Conservation (phyloP, 2,888 invertebrate species). For the Meteorus colon region DNA sequence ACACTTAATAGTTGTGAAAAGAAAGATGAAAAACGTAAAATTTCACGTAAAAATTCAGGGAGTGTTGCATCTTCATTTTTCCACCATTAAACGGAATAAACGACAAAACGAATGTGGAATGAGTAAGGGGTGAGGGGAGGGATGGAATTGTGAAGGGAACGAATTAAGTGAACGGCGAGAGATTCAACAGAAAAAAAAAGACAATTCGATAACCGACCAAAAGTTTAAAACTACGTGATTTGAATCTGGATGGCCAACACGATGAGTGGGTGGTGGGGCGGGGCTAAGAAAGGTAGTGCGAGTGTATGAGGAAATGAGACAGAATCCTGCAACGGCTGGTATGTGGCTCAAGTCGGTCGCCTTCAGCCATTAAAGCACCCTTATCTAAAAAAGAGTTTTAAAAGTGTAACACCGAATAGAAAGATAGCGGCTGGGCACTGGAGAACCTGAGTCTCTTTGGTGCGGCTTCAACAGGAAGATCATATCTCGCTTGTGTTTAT, state of each 20-base stretch:
- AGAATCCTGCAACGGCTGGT: conserved; percentile 41
- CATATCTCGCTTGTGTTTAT: conserved; percentile 63
- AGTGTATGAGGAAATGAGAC: neutral
- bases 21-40: neutral
- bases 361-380: conserved; percentile 62
- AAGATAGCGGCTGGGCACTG: conserved; percentile 52
- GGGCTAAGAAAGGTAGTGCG: conserved; percentile 8
- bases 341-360: conserved; percentile 54
- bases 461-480: conserved; percentile 52
- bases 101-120: conserved; percentile 32
- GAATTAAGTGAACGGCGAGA: conserved; percentile 4
- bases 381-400: conserved; percentile 66
- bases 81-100: conserved; percentile 25
- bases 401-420: conserved; percentile 62
- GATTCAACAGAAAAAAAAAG: conserved; percentile 35
- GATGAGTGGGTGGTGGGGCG: conserved; percentile 11
- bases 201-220: conserved; percentile 53
- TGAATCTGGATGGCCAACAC: conserved; percentile 45
- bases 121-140: neutral
- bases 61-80: conserved; percentile 17
- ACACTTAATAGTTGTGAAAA: neutral
- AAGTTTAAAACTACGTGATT: conserved; percentile 57
- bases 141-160: conserved; percentile 16
- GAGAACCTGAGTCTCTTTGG: conserved; percentile 53
- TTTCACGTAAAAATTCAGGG: neutral